phyloP scores from a whole-genome alignment of 2,888 invertebrate genomes.

The Phyto melanocephala region DNA sequence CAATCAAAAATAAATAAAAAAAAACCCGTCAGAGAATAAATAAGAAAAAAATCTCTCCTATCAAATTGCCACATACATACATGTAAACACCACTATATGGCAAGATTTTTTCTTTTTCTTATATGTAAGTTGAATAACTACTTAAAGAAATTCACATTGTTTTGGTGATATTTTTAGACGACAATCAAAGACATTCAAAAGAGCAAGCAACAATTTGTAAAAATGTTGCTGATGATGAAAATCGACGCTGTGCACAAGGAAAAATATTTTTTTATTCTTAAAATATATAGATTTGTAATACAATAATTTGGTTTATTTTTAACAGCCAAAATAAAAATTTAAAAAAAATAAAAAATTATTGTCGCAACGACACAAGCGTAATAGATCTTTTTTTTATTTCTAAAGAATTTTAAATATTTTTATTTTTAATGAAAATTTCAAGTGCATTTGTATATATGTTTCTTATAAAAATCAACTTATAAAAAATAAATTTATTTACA shows the following conservation, averaged over 20 bases:
- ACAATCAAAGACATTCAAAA: neutral
- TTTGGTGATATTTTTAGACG: neutral
- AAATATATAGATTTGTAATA: conserved; percentile 19
- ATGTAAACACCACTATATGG: neutral
- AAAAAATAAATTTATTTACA: too few relatives aligned
- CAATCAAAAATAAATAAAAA: too few relatives aligned
- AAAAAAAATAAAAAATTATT: neutral
- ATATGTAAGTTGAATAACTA: neutral
- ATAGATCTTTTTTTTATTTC: too few relatives aligned
- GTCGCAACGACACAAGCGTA: neutral
- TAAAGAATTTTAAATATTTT: too few relatives aligned
- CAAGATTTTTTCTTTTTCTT: neutral
- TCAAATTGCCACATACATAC: conserved; percentile 41
- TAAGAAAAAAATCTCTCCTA: conserved; percentile 7
- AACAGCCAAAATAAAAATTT: neutral
- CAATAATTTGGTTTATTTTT: conserved; percentile 30
- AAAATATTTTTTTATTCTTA: neutral
- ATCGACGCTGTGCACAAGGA: neutral
- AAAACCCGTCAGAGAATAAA: conserved; percentile 35
- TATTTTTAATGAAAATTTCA: neutral
- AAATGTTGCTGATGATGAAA: conserved; percentile 8
- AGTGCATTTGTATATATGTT: conserved; percentile 51
- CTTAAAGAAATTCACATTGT: neutral
- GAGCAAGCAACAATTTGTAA: neutral
- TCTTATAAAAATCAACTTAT: neutral